These are phyloP conservation scores for Crocuta crocuta DNA, from an alignment of 2,113 vertebrate species.

Conservation along the genomic window DNA sequence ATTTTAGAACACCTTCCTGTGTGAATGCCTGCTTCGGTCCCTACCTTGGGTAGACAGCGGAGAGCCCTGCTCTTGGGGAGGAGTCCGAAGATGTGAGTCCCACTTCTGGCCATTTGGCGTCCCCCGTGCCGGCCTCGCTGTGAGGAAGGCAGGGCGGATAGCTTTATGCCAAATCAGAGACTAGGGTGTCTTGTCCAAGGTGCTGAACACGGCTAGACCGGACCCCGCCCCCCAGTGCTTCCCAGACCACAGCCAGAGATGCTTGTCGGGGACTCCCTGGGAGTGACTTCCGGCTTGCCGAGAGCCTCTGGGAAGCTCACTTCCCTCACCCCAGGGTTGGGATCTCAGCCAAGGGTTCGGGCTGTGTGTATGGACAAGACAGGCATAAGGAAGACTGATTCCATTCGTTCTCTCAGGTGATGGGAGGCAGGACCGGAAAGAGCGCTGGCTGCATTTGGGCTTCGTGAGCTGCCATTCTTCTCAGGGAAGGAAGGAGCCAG, in stretches of 20 bases:
- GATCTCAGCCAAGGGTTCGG: not conserved
- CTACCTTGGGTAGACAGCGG: not conserved
- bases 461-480: not conserved
- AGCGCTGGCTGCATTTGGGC: not conserved
- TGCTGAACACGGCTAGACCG: not conserved
- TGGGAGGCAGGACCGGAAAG: not conserved
- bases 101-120: not conserved
- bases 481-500: not conserved
- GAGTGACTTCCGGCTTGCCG: not conserved
- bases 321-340: not conserved
- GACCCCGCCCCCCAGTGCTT: accelerated
- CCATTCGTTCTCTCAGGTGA: not conserved
- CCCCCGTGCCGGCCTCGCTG: not conserved
- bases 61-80: not conserved
- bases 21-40: accelerated
- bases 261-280: not conserved
- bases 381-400: too few species aligned
- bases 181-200: not conserved
- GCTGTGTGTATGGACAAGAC: not conserved
- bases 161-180: accelerated
- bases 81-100: not conserved
- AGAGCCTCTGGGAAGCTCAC: not conserved
- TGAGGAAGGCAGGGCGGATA: not conserved
- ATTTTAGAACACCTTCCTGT: not conserved
- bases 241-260: not conserved